Conservation (phyloP, 2,113 vertebrate species). For the Fulica atra region DNA sequence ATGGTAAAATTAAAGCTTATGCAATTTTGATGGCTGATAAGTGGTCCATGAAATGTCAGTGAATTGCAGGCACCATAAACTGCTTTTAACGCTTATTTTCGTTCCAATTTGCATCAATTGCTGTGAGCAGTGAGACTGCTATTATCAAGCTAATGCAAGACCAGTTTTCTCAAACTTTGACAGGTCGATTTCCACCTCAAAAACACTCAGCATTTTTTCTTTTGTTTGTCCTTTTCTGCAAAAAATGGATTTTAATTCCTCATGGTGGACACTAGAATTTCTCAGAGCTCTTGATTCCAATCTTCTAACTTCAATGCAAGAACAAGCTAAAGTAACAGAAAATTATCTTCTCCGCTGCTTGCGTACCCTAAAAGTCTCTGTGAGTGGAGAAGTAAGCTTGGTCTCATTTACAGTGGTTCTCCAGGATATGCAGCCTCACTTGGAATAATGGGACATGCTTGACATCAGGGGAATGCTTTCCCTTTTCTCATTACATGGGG, state of each 20-base stretch:
- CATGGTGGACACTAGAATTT: not conserved
- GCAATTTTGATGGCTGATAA: not conserved
- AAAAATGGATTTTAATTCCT: not conserved
- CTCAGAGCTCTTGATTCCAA: not conserved
- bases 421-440: not conserved
- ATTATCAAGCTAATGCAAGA: not conserved
- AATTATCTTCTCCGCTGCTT: not conserved
- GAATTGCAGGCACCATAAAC: not conserved
- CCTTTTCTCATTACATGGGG: not conserved
- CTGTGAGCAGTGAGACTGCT: not conserved
- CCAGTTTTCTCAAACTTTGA: not conserved
- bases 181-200: not conserved
- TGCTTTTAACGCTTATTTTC: not conserved
- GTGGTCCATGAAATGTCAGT: not conserved
- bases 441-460: not conserved
- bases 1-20: not conserved
- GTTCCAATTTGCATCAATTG: not conserved
- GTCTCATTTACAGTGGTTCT: not conserved
- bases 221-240: not conserved
- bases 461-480: not conserved
- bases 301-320: not conserved
- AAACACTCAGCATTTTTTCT: not conserved
- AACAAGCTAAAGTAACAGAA: not conserved
- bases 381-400: not conserved
- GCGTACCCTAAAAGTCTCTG: not conserved